These are phyloP conservation scores for Pseudomyrmex concolor DNA, from an alignment of 1,140 invertebrate genomes.

Conservation along the genomic window DNA sequence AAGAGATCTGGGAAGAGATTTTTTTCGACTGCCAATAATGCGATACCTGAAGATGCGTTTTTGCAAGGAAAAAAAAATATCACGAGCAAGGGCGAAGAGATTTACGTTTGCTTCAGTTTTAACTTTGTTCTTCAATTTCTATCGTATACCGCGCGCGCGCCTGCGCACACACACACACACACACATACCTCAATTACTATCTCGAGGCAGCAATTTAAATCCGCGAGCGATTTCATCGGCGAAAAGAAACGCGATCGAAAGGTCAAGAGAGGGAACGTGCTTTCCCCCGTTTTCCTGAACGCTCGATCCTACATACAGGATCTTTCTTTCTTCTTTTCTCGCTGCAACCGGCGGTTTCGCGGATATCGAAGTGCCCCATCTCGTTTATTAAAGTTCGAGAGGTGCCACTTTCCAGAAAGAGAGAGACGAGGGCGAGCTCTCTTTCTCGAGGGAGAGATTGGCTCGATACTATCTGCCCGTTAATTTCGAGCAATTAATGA, in stretches of 20 bases:
- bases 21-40: background rate
- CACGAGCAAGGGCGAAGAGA: background rate
- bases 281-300: background rate
- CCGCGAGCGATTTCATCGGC: constrained; percentile 38
- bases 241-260: background rate
- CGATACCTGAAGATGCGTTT: background rate
- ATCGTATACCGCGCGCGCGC: background rate
- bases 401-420: constrained; percentile 46
- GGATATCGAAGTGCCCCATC: constrained; percentile 25
- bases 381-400: constrained; percentile 52
- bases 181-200: background rate
- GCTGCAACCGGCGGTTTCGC: constrained; percentile 23
- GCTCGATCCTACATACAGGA: background rate
- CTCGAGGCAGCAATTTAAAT: constrained; percentile 32
- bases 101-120: constrained; percentile 7
- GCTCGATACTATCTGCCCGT: constrained; percentile 43
- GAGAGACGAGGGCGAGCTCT: constrained; percentile 16
- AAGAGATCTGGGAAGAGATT: background rate
- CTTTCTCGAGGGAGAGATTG: background rate
- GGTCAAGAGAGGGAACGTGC: background rate
- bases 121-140: constrained; percentile 17
- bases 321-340: constrained; percentile 1
- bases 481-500: constrained; percentile 60
- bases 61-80: background rate
- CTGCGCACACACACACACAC: no score